phyloP scores from a whole-genome alignment of 2,888 invertebrate species.

The Exocentrus adspersus region DNA sequence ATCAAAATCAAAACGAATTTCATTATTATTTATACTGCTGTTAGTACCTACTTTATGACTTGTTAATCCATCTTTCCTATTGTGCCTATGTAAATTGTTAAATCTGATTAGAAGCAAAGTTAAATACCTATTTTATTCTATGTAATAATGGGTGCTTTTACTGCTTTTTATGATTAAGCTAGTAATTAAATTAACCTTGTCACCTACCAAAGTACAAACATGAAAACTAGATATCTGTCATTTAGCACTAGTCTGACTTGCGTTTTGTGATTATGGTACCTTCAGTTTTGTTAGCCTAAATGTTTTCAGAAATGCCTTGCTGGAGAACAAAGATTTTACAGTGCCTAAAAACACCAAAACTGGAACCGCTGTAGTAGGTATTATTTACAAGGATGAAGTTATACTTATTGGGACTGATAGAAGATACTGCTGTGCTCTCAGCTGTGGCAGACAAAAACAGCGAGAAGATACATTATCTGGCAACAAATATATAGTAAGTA shows the following conservation, averaged over 20 bases:
- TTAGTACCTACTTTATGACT: background rate
- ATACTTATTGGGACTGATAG: slow-evolving; percentile 98
- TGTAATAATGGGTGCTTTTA: no score
- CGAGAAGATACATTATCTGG: slow-evolving; percentile 90
- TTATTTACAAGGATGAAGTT: slow-evolving; percentile 92
- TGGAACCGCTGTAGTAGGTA: slow-evolving; percentile 97
- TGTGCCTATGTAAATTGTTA: no score
- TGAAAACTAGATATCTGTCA: no score
- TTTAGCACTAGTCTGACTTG: no score
- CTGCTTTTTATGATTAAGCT: slow-evolving; percentile 8
- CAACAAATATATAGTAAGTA: slow-evolving; percentile 86
- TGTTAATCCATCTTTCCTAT: no score
- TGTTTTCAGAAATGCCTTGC: slow-evolving; percentile 84
- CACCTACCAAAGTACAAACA: background rate
- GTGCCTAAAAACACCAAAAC: slow-evolving; percentile 92
- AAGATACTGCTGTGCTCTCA: no score
- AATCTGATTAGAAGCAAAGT: background rate
- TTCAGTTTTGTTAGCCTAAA: no score
- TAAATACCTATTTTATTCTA: no score
- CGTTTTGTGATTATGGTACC: no score
- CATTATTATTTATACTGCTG: no score
- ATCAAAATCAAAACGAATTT: no score
- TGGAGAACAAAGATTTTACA: slow-evolving; percentile 81
- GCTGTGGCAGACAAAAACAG: slow-evolving; percentile 98
- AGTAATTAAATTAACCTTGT: slow-evolving; percentile 18